Base-by-base conservation (phyloP, 2,888 invertebrate genomes). In the Hymenopus coronatus region DNA sequence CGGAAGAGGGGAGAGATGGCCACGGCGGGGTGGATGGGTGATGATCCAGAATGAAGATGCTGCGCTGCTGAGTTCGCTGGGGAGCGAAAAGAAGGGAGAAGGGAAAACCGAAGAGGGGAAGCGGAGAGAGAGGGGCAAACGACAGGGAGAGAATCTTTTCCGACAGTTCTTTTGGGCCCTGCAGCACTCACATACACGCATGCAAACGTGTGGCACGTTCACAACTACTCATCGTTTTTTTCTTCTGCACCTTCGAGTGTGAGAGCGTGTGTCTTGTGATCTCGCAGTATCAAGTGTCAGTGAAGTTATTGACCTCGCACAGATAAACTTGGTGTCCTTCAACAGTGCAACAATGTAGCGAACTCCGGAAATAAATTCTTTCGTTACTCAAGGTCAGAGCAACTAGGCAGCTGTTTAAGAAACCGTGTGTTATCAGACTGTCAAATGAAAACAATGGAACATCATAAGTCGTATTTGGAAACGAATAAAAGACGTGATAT, bases 21-120 rank as follows among this genome's bases (percentile, higher is more conserved):
- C 82, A 83, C 25, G 83, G 88, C 85, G 85, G 85, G 86, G 87
- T n/a, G 54, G 88, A 46, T 46, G 85, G 86, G 87, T 33, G 87
- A 87, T 87, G 86, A 87, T 87, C 85, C 86, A n/a, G 85, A n/a
- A n/a, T 85, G 85, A 85, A 81, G 81, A 87, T 87, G 86, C 81
- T 87, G 86, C 25, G 81, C 54, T 70, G 54, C 54, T 70, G 20
- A 28, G 27, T 83, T 83, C 20, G 14, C 27, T 25, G 20, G 83
- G 83, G 20, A 83, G 20, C 27, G 83, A 28, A 40, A 40, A 40
- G 40, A 40, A 28, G 25, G 83, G 40, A 40, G 30, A 15, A 83
- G 83, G 83, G 83, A 27, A 15, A 27, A 30, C 15, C 20, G 46
- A 46, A 27, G 25, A n/a, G n/a, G 27, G 30, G 81, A 70, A 87